phyloP scores from a whole-genome alignment of 2,113 vertebrate genomes.

The Phalacrocorax aristotelis region DNA sequence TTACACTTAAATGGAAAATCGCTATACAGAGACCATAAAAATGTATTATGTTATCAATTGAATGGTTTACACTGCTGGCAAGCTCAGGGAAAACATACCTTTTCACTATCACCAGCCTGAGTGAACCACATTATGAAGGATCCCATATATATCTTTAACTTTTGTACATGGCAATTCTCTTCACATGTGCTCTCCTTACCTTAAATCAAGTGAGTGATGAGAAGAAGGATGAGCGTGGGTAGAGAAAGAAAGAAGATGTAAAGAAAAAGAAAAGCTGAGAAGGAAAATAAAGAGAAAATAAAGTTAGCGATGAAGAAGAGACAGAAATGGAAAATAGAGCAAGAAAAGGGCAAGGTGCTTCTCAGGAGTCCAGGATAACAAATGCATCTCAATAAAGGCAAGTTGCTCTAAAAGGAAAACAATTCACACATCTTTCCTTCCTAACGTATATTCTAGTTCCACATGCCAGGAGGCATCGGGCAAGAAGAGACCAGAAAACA shows the following conservation, averaged over 20 bases:
- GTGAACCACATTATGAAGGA: constrained; percentile 68
- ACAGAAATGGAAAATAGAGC: constrained; percentile 49
- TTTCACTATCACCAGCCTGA: constrained; percentile 65
- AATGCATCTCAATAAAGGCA: constrained; percentile 65
- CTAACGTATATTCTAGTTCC: constrained; percentile 37
- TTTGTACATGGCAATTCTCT: constrained; percentile 64
- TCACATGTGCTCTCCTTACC: constrained; percentile 44
- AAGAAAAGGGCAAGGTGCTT: constrained; percentile 56
- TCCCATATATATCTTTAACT: constrained; percentile 73
- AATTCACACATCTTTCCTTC: constrained; percentile 18
- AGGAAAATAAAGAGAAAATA: constrained; percentile 59
- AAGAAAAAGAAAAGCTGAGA: constrained; percentile 19
- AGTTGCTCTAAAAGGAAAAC: constrained; percentile 62
- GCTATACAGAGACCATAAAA: constrained; percentile 76
- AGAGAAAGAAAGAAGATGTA: constrained; percentile 10
- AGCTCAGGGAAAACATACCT: constrained; percentile 67
- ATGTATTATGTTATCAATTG: constrained; percentile 72
- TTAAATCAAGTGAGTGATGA: constrained; percentile 70
- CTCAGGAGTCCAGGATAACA: constrained; percentile 42
- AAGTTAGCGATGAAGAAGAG: constrained; percentile 48
- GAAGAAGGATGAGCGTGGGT: background rate
- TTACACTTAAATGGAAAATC: constrained; percentile 76
- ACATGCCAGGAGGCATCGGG: background rate
- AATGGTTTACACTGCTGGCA: constrained; percentile 74
- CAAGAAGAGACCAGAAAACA: background rate